These are phyloP conservation scores for Chorisops tibialis DNA, from an alignment of 2,888 invertebrate species.

Conservation along the genomic window DNA sequence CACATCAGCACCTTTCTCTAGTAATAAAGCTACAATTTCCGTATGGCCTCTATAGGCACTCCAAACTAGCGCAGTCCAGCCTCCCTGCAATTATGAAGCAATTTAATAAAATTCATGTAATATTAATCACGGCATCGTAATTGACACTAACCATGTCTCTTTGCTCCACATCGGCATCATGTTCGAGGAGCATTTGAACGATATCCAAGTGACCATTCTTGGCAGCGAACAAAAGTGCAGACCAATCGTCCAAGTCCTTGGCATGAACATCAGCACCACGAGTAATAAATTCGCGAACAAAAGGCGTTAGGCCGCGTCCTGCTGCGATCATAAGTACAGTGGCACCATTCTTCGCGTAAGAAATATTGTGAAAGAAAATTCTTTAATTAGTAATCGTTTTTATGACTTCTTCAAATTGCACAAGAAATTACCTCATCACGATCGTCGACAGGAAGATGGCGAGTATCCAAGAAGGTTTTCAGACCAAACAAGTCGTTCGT, in stretches of 20 bases:
- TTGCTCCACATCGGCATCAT: constrained; percentile 81
- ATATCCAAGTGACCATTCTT: constrained; percentile 83
- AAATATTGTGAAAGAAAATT: constrained; percentile 8
- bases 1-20: constrained; percentile 87
- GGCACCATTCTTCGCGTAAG: constrained; percentile 72
- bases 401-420: constrained; percentile 22
- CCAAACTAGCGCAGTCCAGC: constrained; percentile 98
- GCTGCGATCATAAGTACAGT: constrained; percentile 92
- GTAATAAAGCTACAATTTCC: constrained; percentile 69
- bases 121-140: not conserved
- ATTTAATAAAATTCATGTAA: too few relatives aligned
- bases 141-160: constrained; percentile 70
- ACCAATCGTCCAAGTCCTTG: constrained; percentile 92
- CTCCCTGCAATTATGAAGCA: constrained; percentile 63
- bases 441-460: constrained; percentile 79
- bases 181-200: constrained; percentile 76
- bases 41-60: constrained; percentile 88
- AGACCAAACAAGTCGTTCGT: constrained; percentile 77
- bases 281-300: constrained; percentile 79
- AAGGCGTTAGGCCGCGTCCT: constrained; percentile 75
- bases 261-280: constrained; percentile 91
- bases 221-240: constrained; percentile 83
- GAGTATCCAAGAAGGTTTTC: constrained; percentile 77
- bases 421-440: constrained; percentile 70
- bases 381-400: constrained; percentile 23